These are phyloP conservation scores for Abramis brama DNA, from an alignment of 2,113 vertebrate species.

Conservation along the genomic window DNA sequence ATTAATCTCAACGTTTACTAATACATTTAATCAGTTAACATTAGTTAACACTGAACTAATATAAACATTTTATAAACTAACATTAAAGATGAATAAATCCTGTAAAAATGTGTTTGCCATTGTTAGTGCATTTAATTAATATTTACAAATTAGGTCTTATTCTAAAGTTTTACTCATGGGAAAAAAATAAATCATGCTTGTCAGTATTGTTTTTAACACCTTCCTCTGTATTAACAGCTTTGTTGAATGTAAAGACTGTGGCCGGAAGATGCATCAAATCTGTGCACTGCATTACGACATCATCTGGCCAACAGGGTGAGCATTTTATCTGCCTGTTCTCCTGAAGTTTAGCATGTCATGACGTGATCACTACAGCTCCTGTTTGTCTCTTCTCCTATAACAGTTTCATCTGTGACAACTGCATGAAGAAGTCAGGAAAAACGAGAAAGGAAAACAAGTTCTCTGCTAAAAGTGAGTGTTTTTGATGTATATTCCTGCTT, in stretches of 20 bases:
- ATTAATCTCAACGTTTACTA: too few species aligned
- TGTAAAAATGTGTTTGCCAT: too few species aligned
- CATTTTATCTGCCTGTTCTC: neutral
- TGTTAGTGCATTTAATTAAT: too few species aligned
- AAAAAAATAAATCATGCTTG: neutral
- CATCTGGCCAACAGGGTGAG: conserved; percentile 97
- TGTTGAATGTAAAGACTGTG: conserved; percentile 98
- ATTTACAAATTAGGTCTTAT: too few species aligned
- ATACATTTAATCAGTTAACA: too few species aligned
- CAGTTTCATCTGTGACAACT: conserved; percentile 97
- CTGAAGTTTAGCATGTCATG: neutral
- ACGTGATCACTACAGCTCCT: neutral
- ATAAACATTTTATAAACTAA: too few species aligned
- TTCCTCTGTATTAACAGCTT: conserved; percentile 77
- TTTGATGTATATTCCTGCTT: neutral
- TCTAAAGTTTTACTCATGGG: neutral
- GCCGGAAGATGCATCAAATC: conserved; percentile 98
- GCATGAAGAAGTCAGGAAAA: conserved; percentile 93
- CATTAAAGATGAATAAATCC: too few species aligned
- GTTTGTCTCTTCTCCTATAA: neutral
- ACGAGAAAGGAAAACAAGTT: conserved; percentile 98
- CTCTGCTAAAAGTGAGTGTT: conserved; percentile 92
- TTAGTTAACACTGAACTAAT: too few species aligned
- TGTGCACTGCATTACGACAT: conserved; percentile 96
- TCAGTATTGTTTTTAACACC: neutral